phyloP scores from a whole-genome alignment of 2,888 invertebrate genomes.

The Vannuccia rotundouncinata region DNA sequence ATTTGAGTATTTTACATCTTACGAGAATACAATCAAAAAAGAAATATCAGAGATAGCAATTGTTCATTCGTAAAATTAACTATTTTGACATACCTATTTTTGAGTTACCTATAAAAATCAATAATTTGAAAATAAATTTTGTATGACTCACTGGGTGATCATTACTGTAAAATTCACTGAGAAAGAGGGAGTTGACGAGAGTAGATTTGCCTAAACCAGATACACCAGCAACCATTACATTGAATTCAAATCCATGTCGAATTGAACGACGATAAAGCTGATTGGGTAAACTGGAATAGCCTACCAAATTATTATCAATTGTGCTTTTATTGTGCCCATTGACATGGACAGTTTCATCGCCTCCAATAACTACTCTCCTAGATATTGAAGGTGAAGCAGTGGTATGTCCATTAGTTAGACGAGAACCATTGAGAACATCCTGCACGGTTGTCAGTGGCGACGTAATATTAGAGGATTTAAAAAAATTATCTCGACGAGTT shows the following conservation, averaged over 20 bases:
- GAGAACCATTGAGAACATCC: too few species aligned
- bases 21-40: too few species aligned
- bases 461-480: not conserved
- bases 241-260: slow-evolving; percentile 3
- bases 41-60: too few species aligned
- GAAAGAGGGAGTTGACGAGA: not conserved
- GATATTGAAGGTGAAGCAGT: too few species aligned
- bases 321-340: not conserved
- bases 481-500: not conserved
- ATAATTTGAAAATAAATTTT: too few species aligned
- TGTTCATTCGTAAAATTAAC: too few species aligned
- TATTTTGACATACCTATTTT: too few species aligned
- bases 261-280: not conserved
- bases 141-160: not conserved
- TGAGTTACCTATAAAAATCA: too few species aligned
- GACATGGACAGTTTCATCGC: not conserved
- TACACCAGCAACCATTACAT: not conserved
- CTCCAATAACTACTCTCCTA: not conserved
- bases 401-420: too few species aligned
- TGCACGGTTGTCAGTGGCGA: too few species aligned
- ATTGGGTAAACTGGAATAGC: not conserved
- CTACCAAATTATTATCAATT: not conserved
- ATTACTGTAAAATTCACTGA: not conserved
- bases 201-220: slow-evolving; percentile 25
- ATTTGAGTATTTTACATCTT: too few species aligned